Base-by-base conservation (phyloP, 2,888 invertebrate genomes). In the Congeria kusceri region DNA sequence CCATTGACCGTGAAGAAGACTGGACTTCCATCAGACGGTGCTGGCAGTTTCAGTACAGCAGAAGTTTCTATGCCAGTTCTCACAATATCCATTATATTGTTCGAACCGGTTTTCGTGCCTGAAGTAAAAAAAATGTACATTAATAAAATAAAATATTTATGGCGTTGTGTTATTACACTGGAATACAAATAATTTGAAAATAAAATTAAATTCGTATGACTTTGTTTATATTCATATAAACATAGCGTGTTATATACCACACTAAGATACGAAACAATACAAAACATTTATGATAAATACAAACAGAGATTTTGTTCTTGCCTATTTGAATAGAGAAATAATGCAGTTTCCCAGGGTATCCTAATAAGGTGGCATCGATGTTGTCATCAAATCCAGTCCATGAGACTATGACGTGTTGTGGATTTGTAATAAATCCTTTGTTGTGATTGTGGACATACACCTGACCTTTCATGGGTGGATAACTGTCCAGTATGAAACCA, bases 351-450 rank as follows among this genome's bases (percentile, higher is more conserved):
- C 49, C 32, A 18, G 53, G 53, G 46, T 72, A 76, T 4, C 80
- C 80, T 4, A 76, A 47, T 27, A 3, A 20, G 11, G 29, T 29
- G 1, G 56, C 61, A 49, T 75, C 64, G 9, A 64, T 39, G n/a
- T 76, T 72, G 28, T 80, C 80, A 18, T 44, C 64, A 59, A 80
- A 80, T 1, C 61, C 65, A 46, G 25, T n/a, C 80, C 80, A 80
- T 7, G 39, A 18, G 7, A 39, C 39, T 13, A 39, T 15, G 46
- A 80, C 58, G 23, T 25, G 18, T 18, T 63, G 64, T 13, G 44
- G 7, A 3, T 71, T 59, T 5, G 58, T 61, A 11, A 80, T 25
- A 32, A 64, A 80, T 7, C 80, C 56, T 13, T 62, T 53, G n/a
- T n/a, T n/a, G 7, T 44, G 39, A 47, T 71, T 71, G 7, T 44